Conservation (phyloP, 2,113 vertebrate genomes). For the Actenoides hombroni region DNA sequence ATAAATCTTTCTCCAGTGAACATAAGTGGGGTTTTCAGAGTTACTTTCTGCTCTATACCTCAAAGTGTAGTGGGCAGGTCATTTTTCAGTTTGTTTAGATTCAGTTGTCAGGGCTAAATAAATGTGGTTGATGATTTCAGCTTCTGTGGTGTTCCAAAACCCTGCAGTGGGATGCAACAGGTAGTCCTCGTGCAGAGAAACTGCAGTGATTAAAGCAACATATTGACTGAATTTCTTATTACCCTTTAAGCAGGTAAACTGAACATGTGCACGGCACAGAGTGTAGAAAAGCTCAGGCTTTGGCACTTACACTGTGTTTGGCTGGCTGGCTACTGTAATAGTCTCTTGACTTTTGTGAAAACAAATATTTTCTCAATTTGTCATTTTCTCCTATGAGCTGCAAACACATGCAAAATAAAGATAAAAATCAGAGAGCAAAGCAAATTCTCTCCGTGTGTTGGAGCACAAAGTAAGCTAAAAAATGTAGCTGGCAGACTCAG, state of each 20-base stretch:
- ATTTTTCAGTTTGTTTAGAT: slow-evolving; percentile 40
- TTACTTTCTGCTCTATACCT: slow-evolving; percentile 26
- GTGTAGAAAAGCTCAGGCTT: background rate
- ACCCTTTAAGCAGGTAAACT: background rate
- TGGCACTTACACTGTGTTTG: background rate
- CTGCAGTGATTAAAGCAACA: background rate
- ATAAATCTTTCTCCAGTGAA: slow-evolving; percentile 27
- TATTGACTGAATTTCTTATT: background rate
- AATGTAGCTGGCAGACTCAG: background rate
- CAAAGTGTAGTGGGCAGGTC: background rate
- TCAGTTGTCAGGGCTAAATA: background rate
- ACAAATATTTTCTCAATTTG: slow-evolving; percentile 55
- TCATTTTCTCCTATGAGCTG: slow-evolving; percentile 31
- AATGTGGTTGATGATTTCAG: background rate
- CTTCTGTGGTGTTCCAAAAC: background rate
- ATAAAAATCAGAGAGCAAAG: slow-evolving; percentile 41
- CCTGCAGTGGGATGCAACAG: background rate
- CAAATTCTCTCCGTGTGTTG: background rate
- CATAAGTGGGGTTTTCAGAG: background rate
- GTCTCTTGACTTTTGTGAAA: slow-evolving; percentile 25
- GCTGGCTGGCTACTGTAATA: background rate
- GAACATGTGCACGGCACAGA: background rate
- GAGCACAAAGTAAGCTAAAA: background rate
- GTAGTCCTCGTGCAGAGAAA: background rate
- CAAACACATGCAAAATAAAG: slow-evolving; percentile 14